These are phyloP conservation scores for Hirtodrosophila histrioides DNA, from an alignment of 2,888 invertebrate species.

Conservation along the genomic window DNA sequence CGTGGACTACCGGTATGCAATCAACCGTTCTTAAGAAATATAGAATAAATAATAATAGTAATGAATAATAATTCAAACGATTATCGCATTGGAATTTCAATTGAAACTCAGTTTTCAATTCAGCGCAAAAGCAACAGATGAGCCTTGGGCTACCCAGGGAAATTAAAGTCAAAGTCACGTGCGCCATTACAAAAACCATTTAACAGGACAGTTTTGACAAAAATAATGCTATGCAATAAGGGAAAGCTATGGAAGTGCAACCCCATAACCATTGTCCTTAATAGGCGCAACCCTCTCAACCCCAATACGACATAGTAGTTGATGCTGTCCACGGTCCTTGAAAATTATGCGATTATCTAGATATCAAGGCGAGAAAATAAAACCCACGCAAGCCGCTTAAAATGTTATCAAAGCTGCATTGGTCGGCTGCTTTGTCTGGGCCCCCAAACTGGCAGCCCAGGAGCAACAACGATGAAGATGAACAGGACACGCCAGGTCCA, in stretches of 20 bases:
- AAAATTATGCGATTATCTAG: constrained; percentile 71
- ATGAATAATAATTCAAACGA: constrained; percentile 4
- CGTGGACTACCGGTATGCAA: no score
- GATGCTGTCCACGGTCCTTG: constrained; percentile 42
- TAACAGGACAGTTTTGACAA: constrained; percentile 51
- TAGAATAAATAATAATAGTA: no score
- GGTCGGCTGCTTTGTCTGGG: constrained; percentile 49
- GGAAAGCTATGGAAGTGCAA: constrained; percentile 6
- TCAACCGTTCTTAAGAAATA: no score
- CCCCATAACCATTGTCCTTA: constrained; percentile 15
- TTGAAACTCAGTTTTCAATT: constrained; percentile 10
- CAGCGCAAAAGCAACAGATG: constrained; percentile 40
- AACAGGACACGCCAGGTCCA: constrained; percentile 13
- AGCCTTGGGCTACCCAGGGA: background rate
- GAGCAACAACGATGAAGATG: constrained; percentile 30
- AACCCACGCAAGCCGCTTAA: constrained; percentile 66
- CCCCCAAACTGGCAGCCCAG: constrained; percentile 6
- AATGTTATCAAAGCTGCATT: constrained; percentile 69
- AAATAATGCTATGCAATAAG: constrained; percentile 39
- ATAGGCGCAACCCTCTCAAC: constrained; percentile 16
- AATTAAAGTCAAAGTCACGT: constrained; percentile 62
- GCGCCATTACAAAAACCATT: constrained; percentile 52
- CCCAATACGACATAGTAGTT: constrained; percentile 3
- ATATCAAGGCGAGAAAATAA: constrained; percentile 55
- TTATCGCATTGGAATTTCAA: constrained; percentile 7